A percentile compares a stretch with the other conserved stretches of the same genome.
Evolutionary conservation across 2,113 vertebrate genomes (phyloP).

Genomic region (Ptyas mucosa): DNA sequence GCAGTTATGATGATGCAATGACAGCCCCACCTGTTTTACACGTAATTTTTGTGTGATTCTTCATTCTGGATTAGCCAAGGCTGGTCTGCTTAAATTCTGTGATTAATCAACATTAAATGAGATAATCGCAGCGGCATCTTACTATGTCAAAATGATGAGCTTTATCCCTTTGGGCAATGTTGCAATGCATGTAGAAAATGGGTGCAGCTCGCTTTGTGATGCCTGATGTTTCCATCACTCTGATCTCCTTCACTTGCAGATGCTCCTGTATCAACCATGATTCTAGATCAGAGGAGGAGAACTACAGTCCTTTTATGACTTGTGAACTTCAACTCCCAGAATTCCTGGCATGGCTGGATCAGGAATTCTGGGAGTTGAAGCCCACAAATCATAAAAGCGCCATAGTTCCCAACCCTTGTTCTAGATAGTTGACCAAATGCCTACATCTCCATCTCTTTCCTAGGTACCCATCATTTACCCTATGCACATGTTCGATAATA

Average conservation of each 20-base stretch:
- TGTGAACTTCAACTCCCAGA: neutral
- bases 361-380: neutral
- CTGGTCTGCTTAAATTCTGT: neutral
- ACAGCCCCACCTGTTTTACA: neutral
- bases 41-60: neutral
- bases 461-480: neutral
- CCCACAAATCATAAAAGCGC: neutral
- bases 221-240: neutral
- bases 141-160: neutral
- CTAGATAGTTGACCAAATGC: neutral
- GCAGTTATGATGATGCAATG: neutral
- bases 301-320: neutral
- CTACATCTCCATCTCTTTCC: neutral
- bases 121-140: neutral
- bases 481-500: too few species aligned
- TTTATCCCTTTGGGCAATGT: neutral
- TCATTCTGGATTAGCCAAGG: neutral
- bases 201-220: neutral
- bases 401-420: neutral
- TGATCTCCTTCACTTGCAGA: neutral
- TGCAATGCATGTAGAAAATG: neutral
- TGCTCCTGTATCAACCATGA: neutral
- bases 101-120: neutral
- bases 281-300: neutral
- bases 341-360: neutral